Conservation (phyloP, 2,888 invertebrate species). For the Pogonocherus hispidulus region DNA sequence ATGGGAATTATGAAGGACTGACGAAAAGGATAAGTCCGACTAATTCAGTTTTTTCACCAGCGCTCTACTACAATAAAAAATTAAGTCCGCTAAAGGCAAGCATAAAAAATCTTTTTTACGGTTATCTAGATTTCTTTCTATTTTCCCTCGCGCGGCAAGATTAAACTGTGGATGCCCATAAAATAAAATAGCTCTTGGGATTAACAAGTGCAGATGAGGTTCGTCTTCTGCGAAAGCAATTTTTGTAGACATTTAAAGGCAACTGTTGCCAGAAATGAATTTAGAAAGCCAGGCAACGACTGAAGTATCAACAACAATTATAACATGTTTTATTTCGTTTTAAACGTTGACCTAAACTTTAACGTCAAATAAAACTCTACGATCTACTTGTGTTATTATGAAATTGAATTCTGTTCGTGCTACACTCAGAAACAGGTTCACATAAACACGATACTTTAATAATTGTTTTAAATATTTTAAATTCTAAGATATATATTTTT, state of each 20-base stretch:
- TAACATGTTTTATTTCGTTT: constrained; percentile 53
- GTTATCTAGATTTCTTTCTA: neutral
- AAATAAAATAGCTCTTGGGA: constrained; percentile 27
- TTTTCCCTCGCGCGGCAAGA: constrained; percentile 5
- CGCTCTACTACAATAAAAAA: neutral
- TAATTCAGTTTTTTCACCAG: neutral
- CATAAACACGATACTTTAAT: too few relatives aligned
- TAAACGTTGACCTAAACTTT: constrained; percentile 41
- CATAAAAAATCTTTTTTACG: constrained; percentile 5
- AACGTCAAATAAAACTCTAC: constrained; percentile 50
- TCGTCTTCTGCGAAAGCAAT: constrained; percentile 51
- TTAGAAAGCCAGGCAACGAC: constrained; percentile 34
- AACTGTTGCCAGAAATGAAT: constrained; percentile 53
- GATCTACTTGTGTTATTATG: constrained; percentile 43
- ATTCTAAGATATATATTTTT: too few relatives aligned
- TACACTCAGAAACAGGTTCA: too few relatives aligned
- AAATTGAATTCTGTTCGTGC: constrained; percentile 46
- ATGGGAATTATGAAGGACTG: too few relatives aligned
- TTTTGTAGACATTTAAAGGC: constrained; percentile 50
- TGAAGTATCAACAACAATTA: constrained; percentile 51
- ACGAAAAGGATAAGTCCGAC: too few relatives aligned
- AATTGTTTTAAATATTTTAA: too few relatives aligned
- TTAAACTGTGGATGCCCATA: constrained; percentile 19
- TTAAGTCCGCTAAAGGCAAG: neutral
- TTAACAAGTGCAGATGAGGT: constrained; percentile 51